phyloP scores from a whole-genome alignment of 92 coral and sea anemone genomes.

The Zoanthus sociatus region DNA sequence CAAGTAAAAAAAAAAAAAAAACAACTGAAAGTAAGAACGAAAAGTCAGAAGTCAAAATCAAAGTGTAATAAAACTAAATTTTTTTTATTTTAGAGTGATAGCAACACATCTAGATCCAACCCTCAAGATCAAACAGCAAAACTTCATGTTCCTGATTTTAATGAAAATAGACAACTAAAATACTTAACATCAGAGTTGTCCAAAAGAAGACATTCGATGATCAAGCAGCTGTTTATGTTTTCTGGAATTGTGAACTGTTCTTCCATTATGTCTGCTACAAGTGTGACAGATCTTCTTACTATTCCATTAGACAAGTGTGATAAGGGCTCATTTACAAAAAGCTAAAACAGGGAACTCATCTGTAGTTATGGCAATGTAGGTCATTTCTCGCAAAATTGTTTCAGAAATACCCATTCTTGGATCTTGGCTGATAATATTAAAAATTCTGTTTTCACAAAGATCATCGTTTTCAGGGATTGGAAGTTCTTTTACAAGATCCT shows the following conservation, averaged over 20 bases:
- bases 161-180: conserved; percentile 39
- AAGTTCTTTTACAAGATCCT: neutral
- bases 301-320: conserved; percentile 38
- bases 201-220: conserved; percentile 14
- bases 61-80: too few species aligned
- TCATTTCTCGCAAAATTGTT: neutral
- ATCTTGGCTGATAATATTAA: conserved; percentile 10
- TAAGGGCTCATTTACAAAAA: conserved; percentile 39
- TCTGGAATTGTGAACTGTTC: conserved; percentile 1
- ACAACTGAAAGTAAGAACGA: too few species aligned
- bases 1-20: too few species aligned
- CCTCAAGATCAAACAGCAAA: conserved; percentile 16
- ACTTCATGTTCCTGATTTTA: conserved; percentile 33
- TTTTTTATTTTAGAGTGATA: too few species aligned
- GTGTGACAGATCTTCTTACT: neutral
- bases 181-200: conserved; percentile 39
- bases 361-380: conserved; percentile 46
- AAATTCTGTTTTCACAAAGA: conserved; percentile 1
- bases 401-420: conserved; percentile 30
- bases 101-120: neutral
- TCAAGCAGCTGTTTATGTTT: conserved; percentile 39
- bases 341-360: neutral
- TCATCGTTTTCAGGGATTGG: neutral
- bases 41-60: too few species aligned
- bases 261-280: conserved; percentile 19